These are phyloP conservation scores for Ruditapes philippinarum DNA, from an alignment of 1,140 invertebrate genomes.

Conservation along the genomic window DNA sequence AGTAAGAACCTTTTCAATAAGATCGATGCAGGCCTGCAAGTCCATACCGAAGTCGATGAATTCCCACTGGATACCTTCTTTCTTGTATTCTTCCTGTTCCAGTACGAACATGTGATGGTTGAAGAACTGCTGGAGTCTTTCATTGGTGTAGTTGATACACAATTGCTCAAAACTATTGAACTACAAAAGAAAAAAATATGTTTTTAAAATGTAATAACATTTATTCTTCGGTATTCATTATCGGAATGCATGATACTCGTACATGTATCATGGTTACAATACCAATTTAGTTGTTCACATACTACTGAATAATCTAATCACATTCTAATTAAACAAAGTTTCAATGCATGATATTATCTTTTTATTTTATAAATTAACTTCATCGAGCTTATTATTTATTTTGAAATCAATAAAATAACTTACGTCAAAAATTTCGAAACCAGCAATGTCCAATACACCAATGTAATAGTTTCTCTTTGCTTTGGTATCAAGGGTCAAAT, in stretches of 20 bases:
- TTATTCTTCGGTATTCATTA: no score
- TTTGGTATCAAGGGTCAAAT: constrained; percentile 98
- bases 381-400: no score
- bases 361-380: no score
- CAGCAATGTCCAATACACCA: constrained; percentile 99
- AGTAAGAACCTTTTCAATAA: constrained; percentile 99
- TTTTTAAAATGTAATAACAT: no score
- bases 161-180: constrained; percentile 99
- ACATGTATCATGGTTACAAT: no score
- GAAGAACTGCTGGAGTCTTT: constrained; percentile 99
- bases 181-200: no score
- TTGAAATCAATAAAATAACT: no score
- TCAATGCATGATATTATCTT: no score
- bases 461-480: constrained; percentile 99
- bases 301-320: no score
- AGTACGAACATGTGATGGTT: constrained; percentile 99
- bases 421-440: constrained; percentile 99
- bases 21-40: constrained; percentile 98
- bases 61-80: constrained; percentile 99
- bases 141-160: constrained; percentile 99
- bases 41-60: constrained; percentile 99
- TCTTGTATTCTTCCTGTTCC: constrained; percentile 99
- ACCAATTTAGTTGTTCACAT: no score
- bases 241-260: no score
- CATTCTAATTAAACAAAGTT: no score